These are phyloP conservation scores for Atherinosoma microstoma DNA, from an alignment of 2,797 vertebrate species.

Conservation along the genomic window DNA sequence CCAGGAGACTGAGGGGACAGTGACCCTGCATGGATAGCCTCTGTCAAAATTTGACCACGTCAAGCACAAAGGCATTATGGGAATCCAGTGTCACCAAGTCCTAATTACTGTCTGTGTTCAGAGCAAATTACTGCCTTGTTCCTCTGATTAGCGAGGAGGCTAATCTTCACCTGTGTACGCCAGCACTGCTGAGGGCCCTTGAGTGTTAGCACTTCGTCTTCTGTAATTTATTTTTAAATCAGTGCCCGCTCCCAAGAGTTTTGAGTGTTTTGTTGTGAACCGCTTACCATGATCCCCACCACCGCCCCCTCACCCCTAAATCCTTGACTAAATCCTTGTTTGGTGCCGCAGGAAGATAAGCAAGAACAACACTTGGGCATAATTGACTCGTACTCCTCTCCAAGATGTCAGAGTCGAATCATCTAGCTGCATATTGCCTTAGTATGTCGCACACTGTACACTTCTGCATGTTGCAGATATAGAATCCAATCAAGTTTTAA, in stretches of 20 bases:
- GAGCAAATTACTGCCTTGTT: slow-evolving; percentile 86
- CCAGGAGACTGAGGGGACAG: slow-evolving; percentile 80
- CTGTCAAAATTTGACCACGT: slow-evolving; percentile 85
- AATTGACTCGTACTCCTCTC: slow-evolving; percentile 85
- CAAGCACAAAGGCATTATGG: slow-evolving; percentile 86
- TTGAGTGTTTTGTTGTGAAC: slow-evolving; percentile 87
- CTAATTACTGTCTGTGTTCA: slow-evolving; percentile 86
- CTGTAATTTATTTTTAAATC: slow-evolving; percentile 88
- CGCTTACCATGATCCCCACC: slow-evolving; percentile 87
- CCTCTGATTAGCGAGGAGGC: slow-evolving; percentile 86
- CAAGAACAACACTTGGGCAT: slow-evolving; percentile 87
- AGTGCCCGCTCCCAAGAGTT: slow-evolving; percentile 86
- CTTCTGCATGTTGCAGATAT: slow-evolving; percentile 80
- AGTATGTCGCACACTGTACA: slow-evolving; percentile 76
- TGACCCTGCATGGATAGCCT: slow-evolving; percentile 85
- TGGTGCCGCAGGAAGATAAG: slow-evolving; percentile 86
- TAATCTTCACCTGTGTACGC: slow-evolving; percentile 87
- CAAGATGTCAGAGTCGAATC: slow-evolving; percentile 83
- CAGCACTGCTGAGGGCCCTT: slow-evolving; percentile 85
- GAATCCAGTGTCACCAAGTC: slow-evolving; percentile 86
- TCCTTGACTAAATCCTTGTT: slow-evolving; percentile 87
- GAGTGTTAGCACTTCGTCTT: slow-evolving; percentile 86
- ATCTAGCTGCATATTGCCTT: slow-evolving; percentile 82
- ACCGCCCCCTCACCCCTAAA: slow-evolving; percentile 85
- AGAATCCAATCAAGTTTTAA: slow-evolving; percentile 83